Evolutionary conservation across 2,113 vertebrate genomes (phyloP), one percentile per base, ranked within the genome.

Genomic region (Phalacrocorax aristotelis): DNA sequence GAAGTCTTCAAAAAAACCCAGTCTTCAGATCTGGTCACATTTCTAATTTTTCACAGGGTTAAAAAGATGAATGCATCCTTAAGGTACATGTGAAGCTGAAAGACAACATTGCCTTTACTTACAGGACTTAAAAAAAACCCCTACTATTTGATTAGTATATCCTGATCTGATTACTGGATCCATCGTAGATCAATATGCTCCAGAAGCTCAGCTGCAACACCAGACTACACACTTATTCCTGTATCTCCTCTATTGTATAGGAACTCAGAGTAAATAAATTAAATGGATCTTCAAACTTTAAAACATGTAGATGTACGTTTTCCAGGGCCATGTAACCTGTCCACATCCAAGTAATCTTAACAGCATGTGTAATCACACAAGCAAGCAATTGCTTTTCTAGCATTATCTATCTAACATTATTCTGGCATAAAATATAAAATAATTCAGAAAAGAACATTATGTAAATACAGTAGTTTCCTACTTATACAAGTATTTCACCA

Each of bases 241-340:
- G 7, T 44, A 68, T 11, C 23, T 74, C n/a, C 32, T 23, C 3
- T n/a, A 15, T n/a, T 71, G 17, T 14, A 17, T 2, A 55, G 40
- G 14, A 89, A 22, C 15, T 70, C 46, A 26, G 36, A n/a, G 14
- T 69, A 88, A 7, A 26, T 9, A 77, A 48, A 36, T 4, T 14
- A 5, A 54, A 40, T 8, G 8, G 11, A 57, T 62, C 10, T 40
- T 44, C 46, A 75, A 54, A 75, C 4, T 40, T 61, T 0, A 54
- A 86, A 71, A 36, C 23, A 7, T 1, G 1, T 18, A 71, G 27
- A 23, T 27, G 22, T 42, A 30, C 0, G 0, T 60, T 88, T 62
- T 54, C 18, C 13, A 22, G 38, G 34, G 48, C 16, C 25, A 87
- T 42, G 21, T 75, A 78, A 84, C 54, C 13, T 62, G 46, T 12